These are phyloP conservation scores for Mormyrops boulengeri DNA, from an alignment of 2,797 vertebrate genomes.

Conservation along the genomic window DNA sequence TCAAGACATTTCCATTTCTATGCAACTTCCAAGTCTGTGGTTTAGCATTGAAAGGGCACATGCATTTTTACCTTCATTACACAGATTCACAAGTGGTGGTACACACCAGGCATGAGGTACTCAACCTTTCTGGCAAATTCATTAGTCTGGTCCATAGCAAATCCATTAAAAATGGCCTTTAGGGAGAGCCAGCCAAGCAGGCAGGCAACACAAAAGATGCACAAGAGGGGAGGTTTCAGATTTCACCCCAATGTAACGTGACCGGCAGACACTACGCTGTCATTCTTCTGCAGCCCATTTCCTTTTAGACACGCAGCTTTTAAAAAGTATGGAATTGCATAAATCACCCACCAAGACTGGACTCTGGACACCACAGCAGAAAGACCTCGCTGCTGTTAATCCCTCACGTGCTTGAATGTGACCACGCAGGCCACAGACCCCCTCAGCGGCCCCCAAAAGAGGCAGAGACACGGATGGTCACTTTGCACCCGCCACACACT, in stretches of 20 bases:
- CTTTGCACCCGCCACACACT: not conserved
- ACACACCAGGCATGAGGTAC: not conserved
- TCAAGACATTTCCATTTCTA: slow-evolving; percentile 16
- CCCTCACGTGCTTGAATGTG: not conserved
- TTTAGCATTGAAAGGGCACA: not conserved
- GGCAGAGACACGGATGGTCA: not conserved
- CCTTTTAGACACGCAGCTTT: not conserved
- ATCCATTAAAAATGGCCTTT: slow-evolving; percentile 15
- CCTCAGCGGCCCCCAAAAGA: not conserved
- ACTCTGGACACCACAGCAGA: not conserved
- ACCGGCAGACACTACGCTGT: not conserved
- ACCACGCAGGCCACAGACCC: not conserved
- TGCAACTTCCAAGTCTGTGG: not conserved
- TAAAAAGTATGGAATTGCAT: not conserved
- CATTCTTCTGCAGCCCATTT: not conserved
- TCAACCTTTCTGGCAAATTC: slow-evolving; percentile 1
- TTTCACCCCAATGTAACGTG: not conserved
- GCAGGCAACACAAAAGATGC: not conserved
- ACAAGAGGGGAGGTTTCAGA: not conserved
- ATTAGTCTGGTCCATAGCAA: not conserved
- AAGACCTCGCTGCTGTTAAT: not conserved
- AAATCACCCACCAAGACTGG: not conserved
- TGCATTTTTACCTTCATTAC: not conserved
- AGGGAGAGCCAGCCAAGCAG: not conserved
- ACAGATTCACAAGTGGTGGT: not conserved